phyloP scores from a whole-genome alignment of 2,888 invertebrate species.

The Dryadula phaetusa region DNA sequence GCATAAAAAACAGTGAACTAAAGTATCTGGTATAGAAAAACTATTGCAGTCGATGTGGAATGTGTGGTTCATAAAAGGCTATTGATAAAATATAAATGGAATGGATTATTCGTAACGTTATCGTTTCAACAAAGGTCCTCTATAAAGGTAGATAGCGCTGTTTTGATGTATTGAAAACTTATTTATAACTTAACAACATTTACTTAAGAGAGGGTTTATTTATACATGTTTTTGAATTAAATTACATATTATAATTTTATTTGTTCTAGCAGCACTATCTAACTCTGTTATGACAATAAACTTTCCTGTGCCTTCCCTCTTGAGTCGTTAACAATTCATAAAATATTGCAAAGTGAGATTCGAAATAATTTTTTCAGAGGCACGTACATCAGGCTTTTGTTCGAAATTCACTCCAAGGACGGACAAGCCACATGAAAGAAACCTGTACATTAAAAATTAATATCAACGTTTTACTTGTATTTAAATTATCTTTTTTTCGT shows the following conservation, averaged over 20 bases:
- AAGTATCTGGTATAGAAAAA: conserved; percentile 54
- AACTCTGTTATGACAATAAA: conserved; percentile 30
- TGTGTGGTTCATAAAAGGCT: conserved; percentile 57
- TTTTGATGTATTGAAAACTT: neutral
- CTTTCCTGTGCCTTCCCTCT: conserved; percentile 35
- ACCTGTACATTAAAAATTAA: conserved; percentile 45
- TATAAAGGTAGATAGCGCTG: conserved; percentile 41
- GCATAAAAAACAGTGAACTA: conserved; percentile 45
- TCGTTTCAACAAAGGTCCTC: conserved; percentile 32
- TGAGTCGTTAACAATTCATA: conserved; percentile 42
- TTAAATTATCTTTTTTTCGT: conserved; percentile 6
- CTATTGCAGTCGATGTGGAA: conserved; percentile 78
- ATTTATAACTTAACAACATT: neutral
- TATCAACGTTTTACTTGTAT: conserved; percentile 31
- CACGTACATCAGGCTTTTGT: conserved; percentile 76
- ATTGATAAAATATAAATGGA: conserved; percentile 55
- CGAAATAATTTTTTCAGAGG: conserved; percentile 64
- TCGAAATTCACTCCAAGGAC: conserved; percentile 70
- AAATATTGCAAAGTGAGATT: conserved; percentile 64
- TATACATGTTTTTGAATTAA: neutral
- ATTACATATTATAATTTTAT: conserved; percentile 35
- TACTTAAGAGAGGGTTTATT: neutral
- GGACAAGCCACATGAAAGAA: conserved; percentile 68
- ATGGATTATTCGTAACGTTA: conserved; percentile 62
- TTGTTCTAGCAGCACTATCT: conserved; percentile 43